A percentile compares a stretch with the other conserved stretches of the same genome.
Evolutionary conservation across 2,797 vertebrate species (phyloP).

Genomic region (Lacerta viridis): DNA sequence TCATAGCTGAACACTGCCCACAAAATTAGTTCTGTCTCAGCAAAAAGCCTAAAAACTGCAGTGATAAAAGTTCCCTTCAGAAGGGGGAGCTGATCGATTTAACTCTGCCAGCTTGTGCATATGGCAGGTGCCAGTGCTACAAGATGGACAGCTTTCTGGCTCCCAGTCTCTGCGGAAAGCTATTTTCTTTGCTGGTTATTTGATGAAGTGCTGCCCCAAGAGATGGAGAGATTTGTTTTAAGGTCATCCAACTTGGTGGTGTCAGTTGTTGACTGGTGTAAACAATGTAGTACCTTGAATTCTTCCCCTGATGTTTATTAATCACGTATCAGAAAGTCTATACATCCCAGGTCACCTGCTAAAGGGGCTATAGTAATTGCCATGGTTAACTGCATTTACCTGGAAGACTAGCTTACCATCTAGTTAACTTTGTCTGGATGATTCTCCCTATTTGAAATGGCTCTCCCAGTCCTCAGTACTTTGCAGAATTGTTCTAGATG

Average conservation of each 20-base stretch:
- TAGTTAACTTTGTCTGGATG: background rate
- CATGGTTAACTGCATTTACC: background rate
- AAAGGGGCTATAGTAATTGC: background rate
- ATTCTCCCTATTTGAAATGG: background rate
- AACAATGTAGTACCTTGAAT: no score
- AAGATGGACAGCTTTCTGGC: constrained; percentile 32
- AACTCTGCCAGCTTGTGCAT: constrained; percentile 13
- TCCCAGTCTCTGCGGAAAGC: constrained; percentile 43
- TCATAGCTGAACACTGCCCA: background rate
- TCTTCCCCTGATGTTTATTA: no score
- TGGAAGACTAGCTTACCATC: background rate
- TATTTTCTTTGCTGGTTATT: constrained; percentile 39
- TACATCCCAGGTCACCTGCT: no score
- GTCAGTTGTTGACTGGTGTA: background rate
- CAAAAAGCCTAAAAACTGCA: background rate
- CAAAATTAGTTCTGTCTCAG: background rate
- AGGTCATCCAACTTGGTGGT: background rate
- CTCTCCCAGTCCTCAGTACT: background rate
- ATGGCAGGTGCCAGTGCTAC: constrained; percentile 16
- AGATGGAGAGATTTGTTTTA: constrained; percentile 40
- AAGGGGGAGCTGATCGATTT: constrained; percentile 31
- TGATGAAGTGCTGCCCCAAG: background rate
- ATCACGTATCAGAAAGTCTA: no score
- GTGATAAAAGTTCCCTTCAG: constrained; percentile 32
- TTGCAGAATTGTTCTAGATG: background rate